These are phyloP conservation scores for Pagetopsis macropterus DNA, from an alignment of 2,797 vertebrate genomes.

Conservation along the genomic window DNA sequence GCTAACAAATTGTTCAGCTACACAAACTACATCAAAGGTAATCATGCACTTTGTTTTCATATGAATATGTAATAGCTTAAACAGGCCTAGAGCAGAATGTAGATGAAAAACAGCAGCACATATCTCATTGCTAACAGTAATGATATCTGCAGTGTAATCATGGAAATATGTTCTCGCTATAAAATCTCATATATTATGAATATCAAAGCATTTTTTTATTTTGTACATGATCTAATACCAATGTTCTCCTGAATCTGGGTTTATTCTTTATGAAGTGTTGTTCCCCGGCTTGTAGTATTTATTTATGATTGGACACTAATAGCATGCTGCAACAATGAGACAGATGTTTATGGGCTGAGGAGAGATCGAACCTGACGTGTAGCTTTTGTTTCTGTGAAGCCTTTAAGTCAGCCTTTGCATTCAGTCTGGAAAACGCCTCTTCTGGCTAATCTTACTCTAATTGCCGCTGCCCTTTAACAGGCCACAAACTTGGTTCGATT, in stretches of 20 bases:
- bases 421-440: conserved; percentile 43
- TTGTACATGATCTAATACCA: conserved; percentile 23
- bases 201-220: conserved; percentile 34
- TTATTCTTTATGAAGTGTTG: conserved; percentile 15
- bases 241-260: conserved; percentile 25
- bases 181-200: conserved; percentile 8
- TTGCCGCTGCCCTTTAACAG: conserved; percentile 52
- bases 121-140: conserved; percentile 34
- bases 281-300: conserved; percentile 59
- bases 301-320: conserved; percentile 66
- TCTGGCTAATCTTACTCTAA: conserved; percentile 59
- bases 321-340: conserved; percentile 38
- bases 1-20: conserved; percentile 24
- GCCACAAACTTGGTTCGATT: conserved; percentile 59
- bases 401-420: conserved; percentile 41
- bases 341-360: conserved; percentile 44
- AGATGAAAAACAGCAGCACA: conserved; percentile 29
- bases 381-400: conserved; percentile 37
- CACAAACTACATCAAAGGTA: conserved; percentile 34
- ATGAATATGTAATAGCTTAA: conserved; percentile 37
- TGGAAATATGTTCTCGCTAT: conserved; percentile 12
- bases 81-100: conserved; percentile 25
- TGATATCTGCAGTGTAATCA: conserved; percentile 35
- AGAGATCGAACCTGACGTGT: conserved; percentile 40
- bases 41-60: conserved; percentile 12